Percentiles rank a stretch among this genome's conserved stretches.
Evolutionary conservation across 2,888 invertebrate species (phyloP).

Genomic region (Himalopsyche anomala): DNA sequence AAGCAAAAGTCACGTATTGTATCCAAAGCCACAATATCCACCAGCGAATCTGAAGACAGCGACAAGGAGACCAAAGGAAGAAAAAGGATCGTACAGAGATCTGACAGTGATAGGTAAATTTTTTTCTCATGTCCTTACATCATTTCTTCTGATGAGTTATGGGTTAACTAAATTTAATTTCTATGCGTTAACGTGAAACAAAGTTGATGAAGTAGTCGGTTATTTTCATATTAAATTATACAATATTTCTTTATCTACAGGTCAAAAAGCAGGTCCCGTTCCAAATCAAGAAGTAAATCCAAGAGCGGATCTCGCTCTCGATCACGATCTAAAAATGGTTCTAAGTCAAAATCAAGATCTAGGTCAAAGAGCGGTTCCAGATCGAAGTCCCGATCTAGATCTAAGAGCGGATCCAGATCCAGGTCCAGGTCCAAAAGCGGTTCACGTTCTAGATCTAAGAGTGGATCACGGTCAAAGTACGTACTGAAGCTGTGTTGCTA

Average conservation of each 20-base stretch:
- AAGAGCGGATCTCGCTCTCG: slow-evolving; percentile 71
- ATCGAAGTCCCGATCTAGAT: slow-evolving; percentile 71
- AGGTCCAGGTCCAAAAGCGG: slow-evolving; percentile 68
- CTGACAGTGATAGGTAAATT: slow-evolving; percentile 76
- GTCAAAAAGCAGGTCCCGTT: slow-evolving; percentile 71
- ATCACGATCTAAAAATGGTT: slow-evolving; percentile 68
- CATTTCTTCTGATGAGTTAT: slow-evolving; percentile 65
- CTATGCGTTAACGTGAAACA: no score
- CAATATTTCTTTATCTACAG: slow-evolving; percentile 56
- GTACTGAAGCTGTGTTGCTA: slow-evolving; percentile 66
- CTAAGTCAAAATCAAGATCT: slow-evolving; percentile 68
- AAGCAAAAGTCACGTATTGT: slow-evolving; percentile 93
- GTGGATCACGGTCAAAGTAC: slow-evolving; percentile 68
- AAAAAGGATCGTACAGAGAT: slow-evolving; percentile 80
- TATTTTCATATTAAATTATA: not conserved
- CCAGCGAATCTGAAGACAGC: slow-evolving; percentile 88
- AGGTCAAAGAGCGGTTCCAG: slow-evolving; percentile 68
- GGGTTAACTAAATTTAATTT: no score
- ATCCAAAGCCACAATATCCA: slow-evolving; percentile 96
- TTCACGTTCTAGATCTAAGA: slow-evolving; percentile 69
- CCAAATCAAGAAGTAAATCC: slow-evolving; percentile 70
- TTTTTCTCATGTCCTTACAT: slow-evolving; percentile 2
- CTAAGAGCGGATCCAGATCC: slow-evolving; percentile 71
- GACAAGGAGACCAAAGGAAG: slow-evolving; percentile 78
- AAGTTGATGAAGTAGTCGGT: no score